Conservation (phyloP, 2,113 vertebrate species). For the Miniopterus natalensis region DNA sequence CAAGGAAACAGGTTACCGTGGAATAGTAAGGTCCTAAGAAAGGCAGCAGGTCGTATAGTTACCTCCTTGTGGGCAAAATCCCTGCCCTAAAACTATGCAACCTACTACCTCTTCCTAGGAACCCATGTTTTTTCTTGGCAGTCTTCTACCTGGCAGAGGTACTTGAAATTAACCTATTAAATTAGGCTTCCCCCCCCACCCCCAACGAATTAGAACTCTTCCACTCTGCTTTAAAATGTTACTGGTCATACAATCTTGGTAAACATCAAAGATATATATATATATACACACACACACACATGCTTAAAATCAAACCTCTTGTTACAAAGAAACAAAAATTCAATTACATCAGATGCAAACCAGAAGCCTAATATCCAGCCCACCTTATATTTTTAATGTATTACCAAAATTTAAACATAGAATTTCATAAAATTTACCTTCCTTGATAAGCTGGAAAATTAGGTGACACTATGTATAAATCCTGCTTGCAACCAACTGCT, state of each 20-base stretch:
- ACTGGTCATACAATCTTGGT: not conserved
- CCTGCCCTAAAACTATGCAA: conserved; percentile 94
- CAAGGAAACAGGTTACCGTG: conserved; percentile 77
- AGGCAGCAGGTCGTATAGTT: conserved; percentile 94
- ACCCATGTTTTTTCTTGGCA: conserved; percentile 84
- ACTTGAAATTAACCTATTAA: conserved; percentile 73
- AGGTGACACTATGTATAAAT: not conserved
- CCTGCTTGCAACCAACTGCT: not conserved
- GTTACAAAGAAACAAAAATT: conserved; percentile 22
- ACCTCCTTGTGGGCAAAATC: conserved; percentile 92
- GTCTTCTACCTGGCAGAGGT: conserved; percentile 84
- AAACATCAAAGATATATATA: not conserved
- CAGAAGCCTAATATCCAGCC: not conserved
- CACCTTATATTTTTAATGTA: not conserved
- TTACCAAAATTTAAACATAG: conserved; percentile 14
- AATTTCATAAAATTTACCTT: not conserved
- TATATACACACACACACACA: too few relatives aligned
- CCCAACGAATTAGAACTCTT: not conserved
- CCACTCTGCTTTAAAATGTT: conserved; percentile 39
- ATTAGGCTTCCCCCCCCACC: conserved; percentile 13
- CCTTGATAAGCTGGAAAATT: not conserved
- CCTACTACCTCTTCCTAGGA: conserved; percentile 94
- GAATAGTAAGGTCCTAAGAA: conserved; percentile 90
- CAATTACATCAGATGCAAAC: conserved; percentile 10
- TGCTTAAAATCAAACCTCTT: conserved; percentile 16